Base-by-base conservation (phyloP, 1,140 invertebrate species). In the Listronotus oregonensis region DNA sequence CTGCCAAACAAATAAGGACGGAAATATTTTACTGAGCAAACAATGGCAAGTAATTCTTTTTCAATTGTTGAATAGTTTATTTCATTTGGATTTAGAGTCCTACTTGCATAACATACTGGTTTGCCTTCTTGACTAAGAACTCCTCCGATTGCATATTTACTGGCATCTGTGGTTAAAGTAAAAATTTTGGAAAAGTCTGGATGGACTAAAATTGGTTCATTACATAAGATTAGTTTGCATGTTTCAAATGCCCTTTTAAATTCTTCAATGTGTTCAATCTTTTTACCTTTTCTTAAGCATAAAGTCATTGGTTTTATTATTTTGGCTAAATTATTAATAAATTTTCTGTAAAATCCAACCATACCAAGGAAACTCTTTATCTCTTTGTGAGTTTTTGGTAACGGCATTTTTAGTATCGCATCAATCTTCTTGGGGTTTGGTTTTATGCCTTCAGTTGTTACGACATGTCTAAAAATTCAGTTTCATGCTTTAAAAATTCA, bases 101-200 rank as follows among this genome's bases (percentile, higher is more conserved):
- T 18, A 39, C 44, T 49, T 11, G 32, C 57, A 60, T 11, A 50
- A 14, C 44, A 32, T 3, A 60, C 31, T 9, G 44, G 57, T 49
- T 60, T 60, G 6, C 34, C 46, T 21, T 50, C 57, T 60, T 60
- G 57, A 39, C 43, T 12, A 32, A 60, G n/a, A n/a, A 60, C 57
- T 49, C 18, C 57, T 21, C 46, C 57, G 3, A 60, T 32, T 14
- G 44, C 57, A 47, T 49, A 34, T 34, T 49, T 49, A 37, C 57
- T 60, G 7, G 57, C 32, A 12, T 71, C 70, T 2, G 67, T 68
- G 1, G 69, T 77, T 6, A 75, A 9, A 27, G 66, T 37, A 49
- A 77, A 76, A 9, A 49, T 49, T 69, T 73, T 69, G 6, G 10
- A 15, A 54, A 71, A 72, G 47, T 74, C 66, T 0, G 71, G 70